phyloP scores from a whole-genome alignment of 2,888 invertebrate species.

The Aphidius colemani region DNA sequence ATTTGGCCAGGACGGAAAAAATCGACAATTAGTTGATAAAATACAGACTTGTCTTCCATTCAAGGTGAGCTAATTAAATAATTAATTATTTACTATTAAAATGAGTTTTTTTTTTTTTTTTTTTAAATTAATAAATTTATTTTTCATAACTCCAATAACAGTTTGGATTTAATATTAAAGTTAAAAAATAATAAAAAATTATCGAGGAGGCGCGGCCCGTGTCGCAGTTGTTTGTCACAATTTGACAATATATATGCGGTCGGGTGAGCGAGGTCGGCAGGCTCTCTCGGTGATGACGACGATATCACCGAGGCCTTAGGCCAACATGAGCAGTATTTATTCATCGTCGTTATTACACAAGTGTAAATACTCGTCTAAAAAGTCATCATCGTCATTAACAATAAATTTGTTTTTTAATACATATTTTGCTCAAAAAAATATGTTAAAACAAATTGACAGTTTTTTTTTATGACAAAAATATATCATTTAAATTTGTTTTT shows the following conservation, averaged over 20 bases:
- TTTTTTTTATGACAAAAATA: not conserved
- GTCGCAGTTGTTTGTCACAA: conserved; percentile 11
- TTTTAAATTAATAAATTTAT: too few species aligned
- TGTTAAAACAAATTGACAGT: not conserved
- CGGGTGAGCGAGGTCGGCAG: conserved; percentile 26
- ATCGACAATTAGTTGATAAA: conserved; percentile 60
- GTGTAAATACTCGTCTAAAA: too few species aligned
- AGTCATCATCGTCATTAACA: too few species aligned
- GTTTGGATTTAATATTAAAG: not conserved
- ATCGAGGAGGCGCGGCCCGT: conserved; percentile 18
- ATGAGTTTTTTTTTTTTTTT: too few species aligned
- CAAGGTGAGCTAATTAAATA: conserved; percentile 50
- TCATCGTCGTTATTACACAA: conserved; percentile 1
- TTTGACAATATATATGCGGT: not conserved
- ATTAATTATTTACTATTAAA: too few species aligned
- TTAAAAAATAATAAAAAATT: too few species aligned
- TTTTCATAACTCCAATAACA: too few species aligned
- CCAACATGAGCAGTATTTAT: conserved; percentile 13
- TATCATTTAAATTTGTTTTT: not conserved
- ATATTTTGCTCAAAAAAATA: too few species aligned
- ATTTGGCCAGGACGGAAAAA: conserved; percentile 60
- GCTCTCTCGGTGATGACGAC: conserved; percentile 23
- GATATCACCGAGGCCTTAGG: conserved; percentile 22
- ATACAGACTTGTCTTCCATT: conserved; percentile 61
- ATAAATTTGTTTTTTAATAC: too few species aligned